Percentiles rank a stretch among this genome's conserved stretches.
phyloP scores from a whole-genome alignment of 1,140 invertebrate species.

The Trachelipus rathkii region DNA sequence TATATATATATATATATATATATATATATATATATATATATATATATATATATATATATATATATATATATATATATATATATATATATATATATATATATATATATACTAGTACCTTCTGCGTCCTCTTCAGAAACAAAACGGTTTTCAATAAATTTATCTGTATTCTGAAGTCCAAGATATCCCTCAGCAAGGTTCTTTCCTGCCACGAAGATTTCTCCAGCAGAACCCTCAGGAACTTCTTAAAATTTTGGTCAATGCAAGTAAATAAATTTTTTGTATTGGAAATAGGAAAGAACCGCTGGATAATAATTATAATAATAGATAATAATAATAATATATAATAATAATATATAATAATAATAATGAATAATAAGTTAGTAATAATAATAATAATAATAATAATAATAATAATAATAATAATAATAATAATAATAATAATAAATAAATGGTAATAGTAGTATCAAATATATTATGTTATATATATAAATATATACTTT shows the following conservation, averaged over 20 bases:
- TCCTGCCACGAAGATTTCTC: conserved; percentile 74
- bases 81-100: neutral
- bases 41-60: neutral
- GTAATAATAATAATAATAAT: too few species aligned
- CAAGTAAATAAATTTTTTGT: conserved; percentile 71
- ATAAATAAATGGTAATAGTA: too few species aligned
- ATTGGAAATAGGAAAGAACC: conserved; percentile 69
- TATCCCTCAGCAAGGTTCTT: conserved; percentile 73
- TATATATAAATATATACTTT: too few species aligned
- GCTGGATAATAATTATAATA: conserved; percentile 45
- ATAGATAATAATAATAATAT: too few species aligned
- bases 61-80: neutral
- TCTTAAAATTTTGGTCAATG: conserved; percentile 65
- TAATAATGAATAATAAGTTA: too few species aligned
- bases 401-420: too few species aligned
- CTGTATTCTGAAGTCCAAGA: conserved; percentile 55
- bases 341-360: too few species aligned
- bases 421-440: too few species aligned
- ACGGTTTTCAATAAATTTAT: conserved; percentile 33
- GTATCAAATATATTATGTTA: too few species aligned
- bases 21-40: neutral
- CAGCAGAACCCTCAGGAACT: conserved; percentile 64
- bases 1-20: neutral
- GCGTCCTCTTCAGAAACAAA: neutral
- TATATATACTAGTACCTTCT: neutral